Percentiles rank a stretch among this genome's conserved stretches.
Evolutionary conservation across 2,888 invertebrate species (phyloP).

Genomic region (Synanthedon formicaeformis): DNA sequence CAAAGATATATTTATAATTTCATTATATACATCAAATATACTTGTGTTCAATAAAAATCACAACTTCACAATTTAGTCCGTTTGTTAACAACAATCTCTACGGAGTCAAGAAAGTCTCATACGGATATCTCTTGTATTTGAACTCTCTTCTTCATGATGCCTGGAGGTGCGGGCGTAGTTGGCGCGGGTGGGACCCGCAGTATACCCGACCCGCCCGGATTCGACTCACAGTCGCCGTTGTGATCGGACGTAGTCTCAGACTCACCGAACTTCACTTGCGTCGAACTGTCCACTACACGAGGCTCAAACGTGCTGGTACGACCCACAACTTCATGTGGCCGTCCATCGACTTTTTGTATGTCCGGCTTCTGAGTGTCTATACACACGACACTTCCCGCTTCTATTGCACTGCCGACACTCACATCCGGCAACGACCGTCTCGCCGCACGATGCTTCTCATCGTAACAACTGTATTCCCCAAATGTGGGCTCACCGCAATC

Average conservation of each 20-base stretch:
- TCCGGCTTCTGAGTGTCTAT: conserved; percentile 65
- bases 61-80: conserved; percentile 52
- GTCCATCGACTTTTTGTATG: conserved; percentile 58
- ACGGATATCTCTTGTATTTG: conserved; percentile 95
- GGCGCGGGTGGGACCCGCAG: conserved; percentile 54
- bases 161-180: conserved; percentile 74
- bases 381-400: conserved; percentile 67
- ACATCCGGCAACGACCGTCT: conserved; percentile 73
- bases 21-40: conserved; percentile 22
- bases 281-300: conserved; percentile 62
- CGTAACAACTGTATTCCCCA: conserved; percentile 77
- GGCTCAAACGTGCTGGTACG: conserved; percentile 64
- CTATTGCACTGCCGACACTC: conserved; percentile 72
- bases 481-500: conserved; percentile 68
- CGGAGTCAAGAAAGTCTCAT: conserved; percentile 69
- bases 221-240: conserved; percentile 50
- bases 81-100: conserved; percentile 56
- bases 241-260: conserved; percentile 56
- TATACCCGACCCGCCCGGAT: conserved; percentile 54
- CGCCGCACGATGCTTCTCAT: conserved; percentile 70
- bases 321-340: conserved; percentile 40
- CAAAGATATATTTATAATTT: conserved; percentile 4
- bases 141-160: conserved; percentile 88
- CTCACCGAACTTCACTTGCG: conserved; percentile 63
- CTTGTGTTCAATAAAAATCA: conserved; percentile 12